Evolutionary conservation across 2,113 vertebrate genomes (phyloP), one percentile per base, ranked within the genome.

Genomic region (Leucosticte australis): DNA sequence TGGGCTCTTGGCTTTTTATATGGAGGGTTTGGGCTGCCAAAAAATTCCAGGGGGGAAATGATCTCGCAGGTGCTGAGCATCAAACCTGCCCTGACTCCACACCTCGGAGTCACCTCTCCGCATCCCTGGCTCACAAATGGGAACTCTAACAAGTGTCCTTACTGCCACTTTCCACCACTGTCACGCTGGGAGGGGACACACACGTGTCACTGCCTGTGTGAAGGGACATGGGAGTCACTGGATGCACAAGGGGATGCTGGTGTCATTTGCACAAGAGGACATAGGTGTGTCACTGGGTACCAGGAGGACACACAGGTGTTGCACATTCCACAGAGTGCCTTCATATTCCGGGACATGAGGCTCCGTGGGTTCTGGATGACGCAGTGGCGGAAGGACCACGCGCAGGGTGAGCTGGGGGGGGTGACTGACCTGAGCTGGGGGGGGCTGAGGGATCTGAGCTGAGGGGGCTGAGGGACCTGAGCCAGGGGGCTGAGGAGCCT

Each of bases 311-410:
- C 30, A 27, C 0, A 1, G 27, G 15, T 65, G 39, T 80, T 10
- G 4, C 2, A 7, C 4, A 6, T 69, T 62, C 93, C 39, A 5
- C 97, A 99, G 99, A 99, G 99, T 4, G 98, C 98, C 4, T 98
- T 99, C 79, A 99, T 99, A 94, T 99, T 99, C 94, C 99, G 98
- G 87, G 98, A 99, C 42, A 91, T 99, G 84, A 98, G 97, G 87
- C 96, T 99, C 69, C 97, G 98, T 1, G 99, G 99, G 18, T 99
- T 99, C 97, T 99, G 99, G 99, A 97, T 99, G 91, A 99, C 99
- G 2, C 98, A 98, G 83, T 99, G 99, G 99, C 99, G 98, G 91
- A 98, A 94, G 91, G 97, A 98, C 28, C 98, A 99, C 0, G 94
- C 93, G 1, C 97, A 98, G 7, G 97, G 99, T 99, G 90, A 98